phyloP scores from a whole-genome alignment of 2,797 vertebrate species.

The Eulemur mongoz region DNA sequence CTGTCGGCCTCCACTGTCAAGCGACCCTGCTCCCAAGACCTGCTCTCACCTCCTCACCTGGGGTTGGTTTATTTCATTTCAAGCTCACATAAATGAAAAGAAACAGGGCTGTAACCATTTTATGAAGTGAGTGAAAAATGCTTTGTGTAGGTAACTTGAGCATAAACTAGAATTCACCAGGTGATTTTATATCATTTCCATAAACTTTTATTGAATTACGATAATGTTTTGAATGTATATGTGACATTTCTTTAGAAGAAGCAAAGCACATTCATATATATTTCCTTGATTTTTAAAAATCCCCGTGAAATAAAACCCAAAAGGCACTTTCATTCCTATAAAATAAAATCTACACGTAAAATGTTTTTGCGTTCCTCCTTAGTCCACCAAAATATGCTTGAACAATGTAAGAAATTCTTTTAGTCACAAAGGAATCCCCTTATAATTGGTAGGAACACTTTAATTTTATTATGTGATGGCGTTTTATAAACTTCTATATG shows the following conservation, averaged over 20 bases:
- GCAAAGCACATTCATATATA: neutral
- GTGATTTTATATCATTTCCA: constrained; percentile 54
- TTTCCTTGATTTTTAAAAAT: constrained; percentile 10
- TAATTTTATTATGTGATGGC: neutral
- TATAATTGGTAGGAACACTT: constrained; percentile 21
- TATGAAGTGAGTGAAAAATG: constrained; percentile 39
- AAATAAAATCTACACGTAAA: constrained; percentile 10
- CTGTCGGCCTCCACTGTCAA: fast-evolving
- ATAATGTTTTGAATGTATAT: constrained; percentile 51
- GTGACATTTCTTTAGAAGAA: constrained; percentile 24
- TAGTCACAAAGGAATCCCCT: constrained; percentile 11
- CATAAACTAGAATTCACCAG: constrained; percentile 42
- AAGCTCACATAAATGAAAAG: constrained; percentile 32
- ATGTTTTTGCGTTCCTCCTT: constrained; percentile 1
- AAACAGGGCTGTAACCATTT: constrained; percentile 25
- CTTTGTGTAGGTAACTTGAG: constrained; percentile 45
- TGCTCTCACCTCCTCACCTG: neutral
- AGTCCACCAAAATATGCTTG: neutral
- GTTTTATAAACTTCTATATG: neutral
- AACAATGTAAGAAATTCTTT: constrained; percentile 13
- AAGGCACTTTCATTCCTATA: neutral
- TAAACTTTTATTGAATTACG: constrained; percentile 66
- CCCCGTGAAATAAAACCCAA: constrained; percentile 24
- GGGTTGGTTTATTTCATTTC: constrained; percentile 10
- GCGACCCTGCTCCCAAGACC: neutral